Conservation (phyloP, 2,797 vertebrate genomes). For the Australoheros facetus region DNA sequence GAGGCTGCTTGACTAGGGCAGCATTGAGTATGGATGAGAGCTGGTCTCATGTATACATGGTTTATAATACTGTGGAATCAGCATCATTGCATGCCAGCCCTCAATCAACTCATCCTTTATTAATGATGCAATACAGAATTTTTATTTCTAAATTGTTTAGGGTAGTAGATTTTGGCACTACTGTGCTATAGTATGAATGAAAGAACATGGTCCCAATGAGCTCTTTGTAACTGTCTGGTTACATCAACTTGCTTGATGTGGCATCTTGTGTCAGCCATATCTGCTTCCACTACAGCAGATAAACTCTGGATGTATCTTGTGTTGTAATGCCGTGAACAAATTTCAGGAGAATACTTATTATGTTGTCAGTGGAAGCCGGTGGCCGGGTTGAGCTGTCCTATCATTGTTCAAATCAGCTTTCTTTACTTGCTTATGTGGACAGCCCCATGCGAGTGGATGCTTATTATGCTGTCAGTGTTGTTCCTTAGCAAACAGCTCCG, state of each 20-base stretch:
- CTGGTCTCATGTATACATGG: not conserved
- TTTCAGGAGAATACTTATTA: conserved; percentile 49
- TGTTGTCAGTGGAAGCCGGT: conserved; percentile 51
- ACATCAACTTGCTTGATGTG: conserved; percentile 20
- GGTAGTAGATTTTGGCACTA: not conserved
- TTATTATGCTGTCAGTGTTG: conserved; percentile 68
- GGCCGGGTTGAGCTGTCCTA: conserved; percentile 46
- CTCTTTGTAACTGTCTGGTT: not conserved
- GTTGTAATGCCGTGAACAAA: conserved; percentile 18
- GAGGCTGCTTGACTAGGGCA: not conserved
- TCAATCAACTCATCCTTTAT: not conserved
- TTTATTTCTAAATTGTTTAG: not conserved
- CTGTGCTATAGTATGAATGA: not conserved
- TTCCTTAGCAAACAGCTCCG: conserved; percentile 34
- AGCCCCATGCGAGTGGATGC: conserved; percentile 45
- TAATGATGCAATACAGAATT: not conserved
- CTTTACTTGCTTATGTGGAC: conserved; percentile 41
- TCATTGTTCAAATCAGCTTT: conserved; percentile 50
- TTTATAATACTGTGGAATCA: not conserved
- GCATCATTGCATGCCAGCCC: not conserved
- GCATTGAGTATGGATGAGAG: not conserved
- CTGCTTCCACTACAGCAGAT: conserved; percentile 32
- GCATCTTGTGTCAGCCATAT: conserved; percentile 12
- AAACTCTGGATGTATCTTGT: conserved; percentile 25
- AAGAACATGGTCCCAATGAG: not conserved